A percentile compares a stretch with the other conserved stretches of the same genome.
Evolutionary conservation across 2,113 vertebrate species (phyloP).

Genomic region (Amphiprion percula): DNA sequence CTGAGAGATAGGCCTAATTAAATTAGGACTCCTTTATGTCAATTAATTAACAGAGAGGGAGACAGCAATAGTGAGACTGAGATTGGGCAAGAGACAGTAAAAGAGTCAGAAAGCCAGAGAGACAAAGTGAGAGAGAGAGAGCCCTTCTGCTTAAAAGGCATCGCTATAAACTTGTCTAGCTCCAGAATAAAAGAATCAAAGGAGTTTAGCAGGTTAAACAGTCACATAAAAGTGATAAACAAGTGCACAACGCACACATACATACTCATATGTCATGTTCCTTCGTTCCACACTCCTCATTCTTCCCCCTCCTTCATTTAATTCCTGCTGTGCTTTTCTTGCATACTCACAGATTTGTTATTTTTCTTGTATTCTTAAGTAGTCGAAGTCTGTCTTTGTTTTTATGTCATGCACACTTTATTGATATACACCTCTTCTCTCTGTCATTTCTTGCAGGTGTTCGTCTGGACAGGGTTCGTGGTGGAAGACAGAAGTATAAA

Average conservation of each 20-base stretch:
- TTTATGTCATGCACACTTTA: neutral
- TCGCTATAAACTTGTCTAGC: conserved; percentile 44
- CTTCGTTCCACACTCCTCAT: neutral
- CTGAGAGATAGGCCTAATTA: conserved; percentile 87
- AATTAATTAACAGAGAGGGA: conserved; percentile 86
- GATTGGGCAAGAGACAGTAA: conserved; percentile 62
- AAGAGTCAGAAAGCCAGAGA: conserved; percentile 48
- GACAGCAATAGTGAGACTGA: conserved; percentile 56
- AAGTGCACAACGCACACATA: neutral
- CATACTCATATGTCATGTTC: neutral
- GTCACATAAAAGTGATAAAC: conserved; percentile 25
- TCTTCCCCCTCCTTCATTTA: neutral
- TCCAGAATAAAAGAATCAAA: conserved; percentile 29
- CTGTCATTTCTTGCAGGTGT: conserved; percentile 86
- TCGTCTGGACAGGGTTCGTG: conserved; percentile 97
- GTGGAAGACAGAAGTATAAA: conserved; percentile 99
- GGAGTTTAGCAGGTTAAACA: conserved; percentile 32
- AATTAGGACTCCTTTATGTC: conserved; percentile 89
- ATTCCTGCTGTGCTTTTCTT: neutral
- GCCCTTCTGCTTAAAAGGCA: conserved; percentile 25
- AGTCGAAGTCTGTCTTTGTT: neutral
- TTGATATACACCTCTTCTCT: conserved; percentile 31
- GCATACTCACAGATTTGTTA: neutral
- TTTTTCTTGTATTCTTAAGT: neutral
- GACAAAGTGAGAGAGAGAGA: conserved; percentile 9